These are phyloP conservation scores for Bradypus variegatus DNA, from an alignment of 2,797 vertebrate genomes.

Conservation along the genomic window DNA sequence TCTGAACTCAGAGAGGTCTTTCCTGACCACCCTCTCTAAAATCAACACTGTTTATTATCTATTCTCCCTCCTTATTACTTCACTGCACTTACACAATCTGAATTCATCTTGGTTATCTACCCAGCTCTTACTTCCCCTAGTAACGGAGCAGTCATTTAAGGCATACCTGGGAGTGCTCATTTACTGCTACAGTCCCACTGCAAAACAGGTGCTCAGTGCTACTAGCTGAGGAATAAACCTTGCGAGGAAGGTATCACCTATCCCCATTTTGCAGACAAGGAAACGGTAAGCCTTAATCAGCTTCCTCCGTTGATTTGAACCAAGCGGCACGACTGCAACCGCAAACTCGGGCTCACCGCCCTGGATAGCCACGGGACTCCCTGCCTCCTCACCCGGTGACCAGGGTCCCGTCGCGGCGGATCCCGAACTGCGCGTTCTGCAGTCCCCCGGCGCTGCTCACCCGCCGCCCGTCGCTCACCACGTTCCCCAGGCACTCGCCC, in stretches of 20 bases:
- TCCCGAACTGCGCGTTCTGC: constrained; percentile 96
- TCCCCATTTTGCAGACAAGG: background rate
- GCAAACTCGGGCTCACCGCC: background rate
- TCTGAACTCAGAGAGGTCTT: background rate
- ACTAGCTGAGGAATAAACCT: background rate
- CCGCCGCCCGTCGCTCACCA: constrained; percentile 82
- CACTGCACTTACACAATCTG: background rate
- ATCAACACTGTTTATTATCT: background rate
- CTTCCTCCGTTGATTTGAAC: background rate
- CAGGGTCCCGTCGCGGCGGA: constrained; percentile 87
- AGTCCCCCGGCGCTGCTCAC: constrained; percentile 81
- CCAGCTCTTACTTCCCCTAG: background rate
- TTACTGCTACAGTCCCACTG: background rate
- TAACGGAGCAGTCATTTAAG: background rate
- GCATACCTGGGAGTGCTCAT: background rate
- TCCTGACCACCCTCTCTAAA: background rate
- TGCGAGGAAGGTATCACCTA: background rate
- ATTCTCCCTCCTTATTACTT: background rate
- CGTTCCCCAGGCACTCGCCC: constrained; percentile 82
- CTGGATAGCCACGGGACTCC: background rate
- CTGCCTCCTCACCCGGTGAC: constrained; percentile 90
- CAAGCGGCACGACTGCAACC: background rate
- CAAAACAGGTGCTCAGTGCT: background rate
- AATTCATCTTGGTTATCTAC: background rate
- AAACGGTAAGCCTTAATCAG: background rate